These are phyloP conservation scores for Pseudochromis fuscus DNA, from an alignment of 2,797 vertebrate species.

Conservation along the genomic window DNA sequence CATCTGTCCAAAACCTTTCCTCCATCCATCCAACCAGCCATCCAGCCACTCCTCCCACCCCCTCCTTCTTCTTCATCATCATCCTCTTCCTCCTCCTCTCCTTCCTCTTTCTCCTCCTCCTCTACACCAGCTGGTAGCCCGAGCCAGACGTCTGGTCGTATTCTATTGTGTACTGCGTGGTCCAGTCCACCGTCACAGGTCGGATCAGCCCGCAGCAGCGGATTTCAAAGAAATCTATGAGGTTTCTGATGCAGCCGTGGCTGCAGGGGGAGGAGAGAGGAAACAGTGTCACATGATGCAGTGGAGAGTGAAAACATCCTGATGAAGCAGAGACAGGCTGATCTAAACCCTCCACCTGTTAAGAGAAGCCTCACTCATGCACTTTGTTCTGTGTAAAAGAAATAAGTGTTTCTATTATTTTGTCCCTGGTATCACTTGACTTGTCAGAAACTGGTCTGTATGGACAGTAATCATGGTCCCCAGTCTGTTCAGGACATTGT, in stretches of 20 bases:
- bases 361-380: too few relatives aligned
- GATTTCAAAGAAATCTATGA: slow-evolving; percentile 99
- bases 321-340: too few relatives aligned
- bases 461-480: too few relatives aligned
- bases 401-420: too few relatives aligned
- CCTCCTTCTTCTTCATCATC: slow-evolving; percentile 1
- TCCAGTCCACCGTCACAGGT: slow-evolving; percentile 97
- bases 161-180: slow-evolving; percentile 98
- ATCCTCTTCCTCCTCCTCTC: slow-evolving; percentile 13
- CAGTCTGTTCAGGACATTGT: too few relatives aligned
- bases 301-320: too few relatives aligned
- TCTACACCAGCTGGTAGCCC: slow-evolving; percentile 98
- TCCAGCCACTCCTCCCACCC: neutral
- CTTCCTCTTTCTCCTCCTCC: slow-evolving; percentile 39
- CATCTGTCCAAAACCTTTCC: slow-evolving; percentile 27
- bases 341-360: too few relatives aligned
- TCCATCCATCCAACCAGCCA: slow-evolving; percentile 4
- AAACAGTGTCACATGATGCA: neutral
- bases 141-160: slow-evolving; percentile 98
- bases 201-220: slow-evolving; percentile 98
- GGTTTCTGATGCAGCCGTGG: slow-evolving; percentile 96
- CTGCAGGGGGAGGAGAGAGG: slow-evolving; percentile 71
- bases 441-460: too few relatives aligned
- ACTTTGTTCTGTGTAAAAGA: too few relatives aligned
- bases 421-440: too few relatives aligned